Evolutionary conservation across 2,113 vertebrate genomes (phyloP).

Genomic region (Odontophorus gujanensis): DNA sequence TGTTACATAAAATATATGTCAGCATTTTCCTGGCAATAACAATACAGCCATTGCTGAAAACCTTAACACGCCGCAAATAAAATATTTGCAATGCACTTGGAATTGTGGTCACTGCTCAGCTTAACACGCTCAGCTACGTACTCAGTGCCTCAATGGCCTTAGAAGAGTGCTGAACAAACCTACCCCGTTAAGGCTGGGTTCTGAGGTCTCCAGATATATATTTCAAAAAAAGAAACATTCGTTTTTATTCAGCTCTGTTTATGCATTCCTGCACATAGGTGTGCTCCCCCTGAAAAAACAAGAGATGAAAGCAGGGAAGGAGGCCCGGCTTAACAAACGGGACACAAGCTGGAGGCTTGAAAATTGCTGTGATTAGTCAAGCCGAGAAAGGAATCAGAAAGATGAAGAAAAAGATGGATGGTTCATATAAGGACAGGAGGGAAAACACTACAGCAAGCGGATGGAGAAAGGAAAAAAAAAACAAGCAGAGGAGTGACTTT

Average conservation of each 20-base stretch:
- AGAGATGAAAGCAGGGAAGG: not conserved
- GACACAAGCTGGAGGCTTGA: not conserved
- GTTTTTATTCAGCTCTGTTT: not conserved
- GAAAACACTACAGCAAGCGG: not conserved
- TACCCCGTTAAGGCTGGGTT: not conserved
- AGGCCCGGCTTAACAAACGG: not conserved
- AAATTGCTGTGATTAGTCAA: conserved; percentile 7
- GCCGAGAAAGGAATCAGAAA: not conserved
- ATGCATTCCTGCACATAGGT: not conserved
- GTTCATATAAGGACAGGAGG: not conserved
- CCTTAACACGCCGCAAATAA: conserved; percentile 6
- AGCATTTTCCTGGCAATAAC: conserved; percentile 40
- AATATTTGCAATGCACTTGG: not conserved
- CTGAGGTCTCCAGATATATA: not conserved
- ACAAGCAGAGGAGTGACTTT: not conserved
- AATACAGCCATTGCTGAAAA: not conserved
- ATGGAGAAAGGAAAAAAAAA: not conserved
- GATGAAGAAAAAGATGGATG: not conserved
- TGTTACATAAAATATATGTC: conserved; percentile 51
- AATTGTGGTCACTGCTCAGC: not conserved
- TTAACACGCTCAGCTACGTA: not conserved
- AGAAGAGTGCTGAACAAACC: not conserved
- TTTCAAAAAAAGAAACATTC: not conserved
- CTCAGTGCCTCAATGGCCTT: not conserved
- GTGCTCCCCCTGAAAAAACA: not conserved